Base-by-base conservation (phyloP, 2,113 vertebrate species). In the Ranitomeya imitator region DNA sequence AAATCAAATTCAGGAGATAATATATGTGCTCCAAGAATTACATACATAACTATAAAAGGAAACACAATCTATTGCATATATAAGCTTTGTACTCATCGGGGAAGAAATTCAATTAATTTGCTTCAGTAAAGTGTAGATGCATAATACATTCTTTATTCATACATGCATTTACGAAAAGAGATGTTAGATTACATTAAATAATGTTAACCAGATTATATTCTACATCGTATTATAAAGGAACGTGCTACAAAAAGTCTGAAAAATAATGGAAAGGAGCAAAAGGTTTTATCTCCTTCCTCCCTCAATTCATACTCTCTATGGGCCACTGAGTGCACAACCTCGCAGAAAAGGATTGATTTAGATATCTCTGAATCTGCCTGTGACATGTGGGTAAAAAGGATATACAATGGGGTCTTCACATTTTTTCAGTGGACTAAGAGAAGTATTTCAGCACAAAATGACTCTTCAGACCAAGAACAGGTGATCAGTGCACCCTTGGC, bases 1-100 rank as follows among this genome's bases (percentile, higher is more conserved):
- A 84, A 84, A 84, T 84, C 63, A 55, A 69, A 71, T 84, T 55
- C 63, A 55, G 51, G 63, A 84, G 51, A 52, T 71, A 84, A 84
- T 71, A 84, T 55, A 69, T 71, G 31, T 26, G 21, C 67, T 71
- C 51, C 23, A n/a, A 71, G 82, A 84, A 69, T n/a, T 26, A 18
- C 52, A 71, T 84, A 69, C 15, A 84, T 26, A 71, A 54, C 52
- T 84, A 37, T 71, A 16, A 71, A 84, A 67, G 65, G 14, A 67
- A 69, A 71, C 5, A 10, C 82, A 54, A 71, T 84, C 15, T 83
- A 54, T 45, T 15, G 45, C 31, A 74, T 45, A 52, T 52, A 52
- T 21, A 76, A 51, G 37, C 73, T 76, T 76, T 55, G 21, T 55
- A 55, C n/a, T 52, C 2, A 63, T 52, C 63, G 7, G 37, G 15